Base-by-base conservation (phyloP, 2,888 invertebrate species). In the Ophonus ardosiacus region DNA sequence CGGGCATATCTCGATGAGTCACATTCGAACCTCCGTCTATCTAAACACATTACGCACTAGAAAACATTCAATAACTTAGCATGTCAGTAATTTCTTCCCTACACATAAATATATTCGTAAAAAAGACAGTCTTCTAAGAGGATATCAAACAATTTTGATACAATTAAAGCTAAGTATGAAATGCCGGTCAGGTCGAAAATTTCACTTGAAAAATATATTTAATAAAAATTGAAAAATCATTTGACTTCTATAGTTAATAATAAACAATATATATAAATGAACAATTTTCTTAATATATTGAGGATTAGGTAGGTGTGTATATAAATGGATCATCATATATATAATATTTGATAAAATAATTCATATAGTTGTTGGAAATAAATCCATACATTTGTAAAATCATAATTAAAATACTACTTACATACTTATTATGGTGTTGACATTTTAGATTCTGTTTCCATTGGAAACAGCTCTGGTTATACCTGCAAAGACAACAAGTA, bases 91-190 rank as follows among this genome's bases (percentile, higher is more conserved):
- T 74, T 79, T 38, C 24, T 78, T 71, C 31, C 51, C 84, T 85
- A 85, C 79, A 85, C 85, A 85, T 85, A 85, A 79, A 85, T 85
- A 85, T 85, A 80, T 85, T 80, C 40, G 79, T 80, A 80, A 85
- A 85, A 85, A 85, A 85, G 85, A 85, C 85, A 85, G 85, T 85
- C 85, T 85, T 85, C 85, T 85, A 85, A 80, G 40, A 80, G 85
- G 71, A 68, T 85, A 80, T 85, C 80, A 85, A 85, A 85, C 21
- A 80, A 80, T 80, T 85, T 85, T 85, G 85, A 85, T 85, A 85
- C 59, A 85, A 79, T 84, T 84, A 84, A 84, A 85, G 85, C 85
- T 85, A 85, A 78, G 78, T 84, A 84, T 78, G 76, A 78, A 80
- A 61, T 40, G 80, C 80, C 80, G 8, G 31, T 57, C 78, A 80